phyloP scores from a whole-genome alignment of 2,797 vertebrate genomes.

The Spinus pinus region DNA sequence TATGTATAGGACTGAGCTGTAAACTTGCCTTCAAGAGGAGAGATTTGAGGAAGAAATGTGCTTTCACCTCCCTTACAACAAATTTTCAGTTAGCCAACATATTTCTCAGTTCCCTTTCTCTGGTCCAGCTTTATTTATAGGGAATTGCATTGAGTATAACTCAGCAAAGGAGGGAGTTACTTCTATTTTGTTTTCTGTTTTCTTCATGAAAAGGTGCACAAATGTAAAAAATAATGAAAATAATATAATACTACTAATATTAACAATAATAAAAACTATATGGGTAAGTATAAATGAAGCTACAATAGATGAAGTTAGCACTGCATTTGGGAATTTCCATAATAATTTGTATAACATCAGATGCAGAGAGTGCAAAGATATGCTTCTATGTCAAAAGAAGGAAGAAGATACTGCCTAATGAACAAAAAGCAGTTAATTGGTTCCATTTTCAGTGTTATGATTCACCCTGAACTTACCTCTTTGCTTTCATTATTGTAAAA shows the following conservation, averaged over 20 bases:
- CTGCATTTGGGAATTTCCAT: neutral
- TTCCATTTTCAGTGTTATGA: neutral
- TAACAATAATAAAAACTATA: neutral
- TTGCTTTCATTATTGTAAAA: neutral
- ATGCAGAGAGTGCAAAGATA: neutral
- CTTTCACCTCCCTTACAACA: neutral
- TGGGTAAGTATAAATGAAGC: neutral
- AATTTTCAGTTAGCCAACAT: neutral
- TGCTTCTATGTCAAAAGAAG: neutral
- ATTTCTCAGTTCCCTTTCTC: neutral
- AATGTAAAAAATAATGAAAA: neutral
- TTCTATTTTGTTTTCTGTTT: neutral
- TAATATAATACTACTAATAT: too few species aligned
- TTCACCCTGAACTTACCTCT: neutral
- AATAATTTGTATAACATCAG: neutral
- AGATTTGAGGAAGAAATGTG: neutral
- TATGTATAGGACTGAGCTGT: neutral
- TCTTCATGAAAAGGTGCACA: neutral
- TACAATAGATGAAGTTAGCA: neutral
- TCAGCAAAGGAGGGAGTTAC: neutral
- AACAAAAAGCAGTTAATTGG: neutral
- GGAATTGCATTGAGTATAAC: neutral
- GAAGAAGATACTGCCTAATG: neutral
- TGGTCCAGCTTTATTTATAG: neutral
- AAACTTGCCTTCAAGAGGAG: neutral